Evolutionary conservation across 2,797 vertebrate genomes (phyloP).

Genomic region (Thalassophryne amazonica): DNA sequence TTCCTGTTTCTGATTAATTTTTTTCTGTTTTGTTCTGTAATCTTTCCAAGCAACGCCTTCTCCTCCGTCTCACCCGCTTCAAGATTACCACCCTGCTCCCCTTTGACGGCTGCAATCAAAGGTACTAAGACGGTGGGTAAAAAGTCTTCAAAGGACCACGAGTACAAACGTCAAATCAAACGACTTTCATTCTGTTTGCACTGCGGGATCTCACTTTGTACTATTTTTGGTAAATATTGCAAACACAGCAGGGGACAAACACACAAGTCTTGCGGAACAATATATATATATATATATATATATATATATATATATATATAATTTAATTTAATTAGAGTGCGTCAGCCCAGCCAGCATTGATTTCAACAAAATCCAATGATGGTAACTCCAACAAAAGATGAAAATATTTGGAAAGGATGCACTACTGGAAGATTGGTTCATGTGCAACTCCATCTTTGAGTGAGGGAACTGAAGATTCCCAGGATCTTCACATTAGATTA

Average conservation of each 20-base stretch:
- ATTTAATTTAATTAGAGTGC: neutral
- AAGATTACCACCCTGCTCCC: slow-evolving; percentile 38
- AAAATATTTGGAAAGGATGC: no score
- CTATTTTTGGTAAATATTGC: slow-evolving; percentile 26
- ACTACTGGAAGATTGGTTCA: no score
- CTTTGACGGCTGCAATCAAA: slow-evolving; percentile 56
- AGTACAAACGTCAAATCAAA: slow-evolving; percentile 37
- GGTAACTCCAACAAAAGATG: no score
- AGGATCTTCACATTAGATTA: no score
- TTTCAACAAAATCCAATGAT: neutral
- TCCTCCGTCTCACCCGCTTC: neutral
- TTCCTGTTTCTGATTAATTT: slow-evolving; percentile 45
- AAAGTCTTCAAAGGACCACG: slow-evolving; percentile 46
- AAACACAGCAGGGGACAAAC: slow-evolving; percentile 13
- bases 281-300: no score
- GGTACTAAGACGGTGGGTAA: slow-evolving; percentile 38
- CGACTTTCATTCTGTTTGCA: slow-evolving; percentile 38
- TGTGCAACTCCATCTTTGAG: no score
- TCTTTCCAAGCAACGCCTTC: slow-evolving; percentile 24
- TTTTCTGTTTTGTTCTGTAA: slow-evolving; percentile 20
- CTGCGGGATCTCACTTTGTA: slow-evolving; percentile 46
- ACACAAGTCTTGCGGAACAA: neutral
- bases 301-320: no score
- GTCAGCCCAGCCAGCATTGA: neutral
- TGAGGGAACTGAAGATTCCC: no score